Evolutionary conservation across 2,888 invertebrate species (phyloP), one percentile per base, ranked within the genome.

Genomic region (Euzophera pinguis): DNA sequence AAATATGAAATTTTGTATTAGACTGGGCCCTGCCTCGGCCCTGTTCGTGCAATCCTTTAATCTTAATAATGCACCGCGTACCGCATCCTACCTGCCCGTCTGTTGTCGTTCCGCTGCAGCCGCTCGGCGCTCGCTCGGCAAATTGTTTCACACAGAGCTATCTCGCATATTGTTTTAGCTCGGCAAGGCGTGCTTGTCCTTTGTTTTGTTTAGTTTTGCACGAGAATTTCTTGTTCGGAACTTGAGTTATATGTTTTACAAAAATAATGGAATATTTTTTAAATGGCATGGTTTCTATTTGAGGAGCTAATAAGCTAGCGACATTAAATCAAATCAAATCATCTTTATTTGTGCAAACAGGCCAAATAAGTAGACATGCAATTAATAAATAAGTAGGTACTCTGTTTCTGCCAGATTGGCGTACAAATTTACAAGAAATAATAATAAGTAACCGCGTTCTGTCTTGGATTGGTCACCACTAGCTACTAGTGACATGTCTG

Each of bases 31-130:
- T 13, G 12, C 43, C 43, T 29, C 38, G 38, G 41, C 41, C 29
- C 39, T 16, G 39, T 10, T 5, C 16, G 5, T 29, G 45, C 45
- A 16, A 16, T 45, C 45, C 45, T 45, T 45, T 45, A 45, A 45
- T 45, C 45, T 45, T 32, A 45, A 45, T 45, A 45, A 45, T 45
- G 45, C 45, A 45, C 45, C 45, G 45, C 42, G n/a, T n/a, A n/a
- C n/a, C n/a, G n/a, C n/a, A n/a, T n/a, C 16, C 14, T 45, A 14
- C 45, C 45, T 32, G 45, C 9, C 43, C 10, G 45, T 29, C 45
- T 12, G 45, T 13, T 14, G 43, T 43, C 43, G 43, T 10, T 7
- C 22, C 41, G 17, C 17, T 0, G 13, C 3, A 22, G 22, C 22
- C 22, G 22, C 22, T 22, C 41, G 41, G 41, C 41, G 41, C 32